Base-by-base conservation (phyloP, 1,140 invertebrate species). In the Oscheius sp. region DNA sequence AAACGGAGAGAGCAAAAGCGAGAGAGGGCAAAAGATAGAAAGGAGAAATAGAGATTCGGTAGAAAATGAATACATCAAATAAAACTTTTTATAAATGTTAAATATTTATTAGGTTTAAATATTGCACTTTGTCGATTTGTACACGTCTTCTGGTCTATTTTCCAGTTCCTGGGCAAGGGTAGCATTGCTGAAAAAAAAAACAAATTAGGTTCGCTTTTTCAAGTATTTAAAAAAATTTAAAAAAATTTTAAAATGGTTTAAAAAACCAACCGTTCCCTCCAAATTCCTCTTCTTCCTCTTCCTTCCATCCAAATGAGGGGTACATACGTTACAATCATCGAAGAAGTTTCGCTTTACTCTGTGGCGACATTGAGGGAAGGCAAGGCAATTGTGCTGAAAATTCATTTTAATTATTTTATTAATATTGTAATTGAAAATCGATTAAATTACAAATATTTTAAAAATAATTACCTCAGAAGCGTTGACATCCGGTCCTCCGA, bases 1-100 rank as follows among this genome's bases (percentile, higher is more conserved):
- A n/a, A n/a, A n/a, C n/a, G n/a, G n/a, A n/a, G n/a, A n/a, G n/a
- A n/a, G n/a, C n/a, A n/a, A n/a, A n/a, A n/a, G n/a, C n/a, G n/a
- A n/a, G n/a, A n/a, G n/a, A n/a, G n/a, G n/a, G n/a, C n/a, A n/a
- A n/a, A n/a, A n/a, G n/a, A n/a, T n/a, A n/a, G n/a, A n/a, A n/a
- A n/a, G n/a, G n/a, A n/a, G n/a, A n/a, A n/a, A n/a, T n/a, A 88
- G 90, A 81, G 87, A 89, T 59, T 59, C 7, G 55, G 7, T 59
- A 59, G 7, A 10, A 59, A 31, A 59, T 10, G 7, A 59, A 59
- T 59, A 13, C 7, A 59, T 31, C 7, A 59, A 59, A 59, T 10
- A 10, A 59, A 10, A 59, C 13, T 26, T 26, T 10, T 59, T 26
- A 59, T 10, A 59, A 10, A 13, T 59, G 13, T 59, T 59, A n/a